Percentiles rank a stretch among this genome's conserved stretches.
These are phyloP conservation scores for Eudyptes chrysolophus DNA, from an alignment of 2,113 vertebrate species.

Conservation along the genomic window DNA sequence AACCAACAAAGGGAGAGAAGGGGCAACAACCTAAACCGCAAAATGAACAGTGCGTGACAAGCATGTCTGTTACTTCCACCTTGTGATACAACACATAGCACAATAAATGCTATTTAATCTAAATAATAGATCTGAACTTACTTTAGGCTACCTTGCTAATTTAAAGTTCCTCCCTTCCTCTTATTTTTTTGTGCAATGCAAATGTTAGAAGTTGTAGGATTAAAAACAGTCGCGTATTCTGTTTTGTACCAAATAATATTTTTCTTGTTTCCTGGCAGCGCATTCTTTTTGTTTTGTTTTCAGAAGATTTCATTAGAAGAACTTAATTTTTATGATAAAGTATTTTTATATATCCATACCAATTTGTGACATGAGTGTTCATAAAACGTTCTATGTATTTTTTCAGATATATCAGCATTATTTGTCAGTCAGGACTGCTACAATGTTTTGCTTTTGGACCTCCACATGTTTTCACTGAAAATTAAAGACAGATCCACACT, in stretches of 20 bases:
- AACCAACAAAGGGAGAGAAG: not conserved
- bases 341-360: not conserved
- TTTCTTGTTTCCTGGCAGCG: not conserved
- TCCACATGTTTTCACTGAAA: not conserved
- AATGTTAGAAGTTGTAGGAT: not conserved
- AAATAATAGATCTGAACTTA: not conserved
- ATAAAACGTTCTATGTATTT: not conserved
- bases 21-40: not conserved
- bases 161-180: not conserved
- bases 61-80: not conserved
- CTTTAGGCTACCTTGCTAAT: not conserved
- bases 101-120: rapidly evolving
- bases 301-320: not conserved
- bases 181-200: not conserved
- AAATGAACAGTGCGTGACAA: not conserved
- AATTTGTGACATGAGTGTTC: not conserved
- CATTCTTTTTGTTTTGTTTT: not conserved
- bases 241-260: not conserved
- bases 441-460: not conserved
- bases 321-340: not conserved
- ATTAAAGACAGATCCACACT: not conserved
- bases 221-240: not conserved
- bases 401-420: not conserved
- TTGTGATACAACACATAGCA: not conserved
- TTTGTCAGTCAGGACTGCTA: not conserved